Percentiles rank a stretch among this genome's conserved stretches.
Evolutionary conservation across 1,140 invertebrate species (phyloP).

Genomic region (Brachionus koreanus): DNA sequence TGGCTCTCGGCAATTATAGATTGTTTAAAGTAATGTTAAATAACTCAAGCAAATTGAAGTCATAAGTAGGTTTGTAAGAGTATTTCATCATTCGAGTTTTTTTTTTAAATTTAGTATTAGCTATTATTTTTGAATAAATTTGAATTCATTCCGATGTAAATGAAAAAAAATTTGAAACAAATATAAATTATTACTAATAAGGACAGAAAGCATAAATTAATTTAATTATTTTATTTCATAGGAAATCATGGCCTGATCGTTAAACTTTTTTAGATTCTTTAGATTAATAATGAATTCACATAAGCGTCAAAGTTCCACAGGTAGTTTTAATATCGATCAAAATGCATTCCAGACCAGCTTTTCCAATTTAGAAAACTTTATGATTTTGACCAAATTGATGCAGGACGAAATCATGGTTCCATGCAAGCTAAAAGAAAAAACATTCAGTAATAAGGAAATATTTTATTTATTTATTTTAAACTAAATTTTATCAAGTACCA

Average conservation of each 20-base stretch:
- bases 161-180: background rate
- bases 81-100: background rate
- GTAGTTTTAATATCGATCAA: conserved; percentile 36
- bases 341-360: conserved; percentile 17
- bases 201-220: background rate
- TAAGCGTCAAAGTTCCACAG: conserved; percentile 27
- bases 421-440: conserved; percentile 19
- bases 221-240: background rate
- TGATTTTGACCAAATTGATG: conserved; percentile 33
- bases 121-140: background rate
- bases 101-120: background rate
- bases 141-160: background rate
- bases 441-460: background rate
- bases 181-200: conserved; percentile 7
- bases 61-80: no score
- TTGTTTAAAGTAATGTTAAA: no score
- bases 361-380: conserved; percentile 44
- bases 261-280: background rate
- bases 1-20: no score
- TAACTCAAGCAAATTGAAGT: no score
- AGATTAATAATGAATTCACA: conserved; percentile 27
- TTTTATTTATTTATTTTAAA: background rate
- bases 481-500: background rate
- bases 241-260: background rate
- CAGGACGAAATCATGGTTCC: conserved; percentile 44